phyloP scores from a whole-genome alignment of 2,888 invertebrate genomes.

The Lumbricus terrestris region DNA sequence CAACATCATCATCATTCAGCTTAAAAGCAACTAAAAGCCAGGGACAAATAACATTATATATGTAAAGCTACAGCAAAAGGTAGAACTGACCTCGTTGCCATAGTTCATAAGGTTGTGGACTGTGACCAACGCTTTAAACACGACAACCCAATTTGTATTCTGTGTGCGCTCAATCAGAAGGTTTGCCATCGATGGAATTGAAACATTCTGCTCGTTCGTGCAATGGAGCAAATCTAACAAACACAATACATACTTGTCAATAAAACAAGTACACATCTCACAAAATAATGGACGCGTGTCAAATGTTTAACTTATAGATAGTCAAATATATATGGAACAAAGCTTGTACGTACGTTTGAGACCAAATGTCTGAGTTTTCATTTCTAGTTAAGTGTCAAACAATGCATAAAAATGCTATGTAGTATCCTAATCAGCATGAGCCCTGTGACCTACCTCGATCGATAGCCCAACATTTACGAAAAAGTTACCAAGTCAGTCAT shows the following conservation, averaged over 20 bases:
- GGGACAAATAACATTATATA: neutral
- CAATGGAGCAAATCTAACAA: conserved; percentile 96
- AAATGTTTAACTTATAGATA: too few relatives aligned
- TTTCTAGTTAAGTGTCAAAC: too few relatives aligned
- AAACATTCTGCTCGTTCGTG: conserved; percentile 99
- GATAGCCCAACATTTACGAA: too few relatives aligned
- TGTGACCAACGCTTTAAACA: conserved; percentile 95
- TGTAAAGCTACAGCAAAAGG: neutral
- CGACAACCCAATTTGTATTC: conserved; percentile 97
- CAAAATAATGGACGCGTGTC: neutral
- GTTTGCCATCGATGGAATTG: conserved; percentile 98
- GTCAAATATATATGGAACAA: too few relatives aligned
- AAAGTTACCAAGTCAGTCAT: too few relatives aligned
- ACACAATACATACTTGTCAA: neutral
- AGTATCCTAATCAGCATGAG: neutral
- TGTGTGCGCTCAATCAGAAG: conserved; percentile 95
- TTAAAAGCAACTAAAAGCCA: neutral
- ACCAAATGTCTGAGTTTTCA: too few relatives aligned
- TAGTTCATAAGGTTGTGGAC: conserved; percentile 99
- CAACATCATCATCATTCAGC: neutral
- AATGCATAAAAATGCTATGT: too few relatives aligned
- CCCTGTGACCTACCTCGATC: too few relatives aligned
- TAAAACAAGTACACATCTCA: conserved; percentile 4
- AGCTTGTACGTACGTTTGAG: too few relatives aligned
- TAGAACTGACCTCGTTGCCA: conserved; percentile 88